Evolutionary conservation across 2,113 vertebrate genomes (phyloP).

Genomic region (Lutjanus erythropterus): DNA sequence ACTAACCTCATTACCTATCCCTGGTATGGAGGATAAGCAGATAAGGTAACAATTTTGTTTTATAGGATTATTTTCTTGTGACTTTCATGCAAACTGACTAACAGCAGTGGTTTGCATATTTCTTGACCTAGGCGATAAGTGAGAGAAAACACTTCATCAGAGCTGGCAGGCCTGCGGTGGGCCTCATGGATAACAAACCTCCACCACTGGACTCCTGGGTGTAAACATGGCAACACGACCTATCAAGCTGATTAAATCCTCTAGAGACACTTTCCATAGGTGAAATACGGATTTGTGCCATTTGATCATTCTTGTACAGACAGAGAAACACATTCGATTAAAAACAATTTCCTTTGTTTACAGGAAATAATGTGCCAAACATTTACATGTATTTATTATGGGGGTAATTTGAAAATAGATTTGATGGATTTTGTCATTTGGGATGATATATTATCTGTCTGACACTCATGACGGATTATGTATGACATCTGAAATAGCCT

Average conservation of each 20-base stretch:
- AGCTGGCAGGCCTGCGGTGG: conserved; percentile 85
- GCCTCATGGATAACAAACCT: conserved; percentile 86
- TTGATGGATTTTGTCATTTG: conserved; percentile 58
- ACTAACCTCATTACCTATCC: background rate
- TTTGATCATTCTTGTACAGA: conserved; percentile 63
- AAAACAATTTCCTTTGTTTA: conserved; percentile 59
- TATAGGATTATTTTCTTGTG: background rate
- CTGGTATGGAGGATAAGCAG: background rate
- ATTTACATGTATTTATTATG: conserved; percentile 68
- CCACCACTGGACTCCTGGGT: conserved; percentile 88
- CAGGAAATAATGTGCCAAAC: conserved; percentile 74
- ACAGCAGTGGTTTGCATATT: conserved; percentile 37
- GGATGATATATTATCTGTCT: conserved; percentile 36
- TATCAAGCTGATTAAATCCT: conserved; percentile 25
- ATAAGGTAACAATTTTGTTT: background rate
- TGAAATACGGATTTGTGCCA: conserved; percentile 63
- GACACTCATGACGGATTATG: conserved; percentile 35
- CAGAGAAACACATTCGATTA: conserved; percentile 41
- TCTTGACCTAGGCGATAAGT: conserved; percentile 74
- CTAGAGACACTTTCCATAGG: conserved; percentile 65
- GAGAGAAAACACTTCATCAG: conserved; percentile 87
- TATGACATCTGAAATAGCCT: conserved; percentile 59
- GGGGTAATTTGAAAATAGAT: conserved; percentile 56
- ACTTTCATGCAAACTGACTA: conserved; percentile 34
- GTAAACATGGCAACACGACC: conserved; percentile 64